Percentiles rank a stretch among this genome's conserved stretches.
These are phyloP conservation scores for Lycaon pictus DNA, from an alignment of 2,113 vertebrate genomes.

Conservation along the genomic window DNA sequence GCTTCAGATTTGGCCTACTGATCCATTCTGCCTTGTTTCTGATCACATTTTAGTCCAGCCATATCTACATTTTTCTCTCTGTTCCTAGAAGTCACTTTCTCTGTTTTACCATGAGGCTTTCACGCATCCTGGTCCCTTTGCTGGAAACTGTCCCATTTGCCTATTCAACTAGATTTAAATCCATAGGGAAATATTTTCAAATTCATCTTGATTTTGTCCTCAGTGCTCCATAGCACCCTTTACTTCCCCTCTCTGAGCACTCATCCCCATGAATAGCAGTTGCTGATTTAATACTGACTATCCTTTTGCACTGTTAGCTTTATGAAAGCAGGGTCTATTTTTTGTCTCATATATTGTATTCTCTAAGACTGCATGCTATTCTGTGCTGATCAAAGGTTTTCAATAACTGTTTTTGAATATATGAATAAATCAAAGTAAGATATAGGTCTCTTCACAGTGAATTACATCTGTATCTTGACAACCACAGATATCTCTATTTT, in stretches of 20 bases:
- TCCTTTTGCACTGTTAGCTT: neutral
- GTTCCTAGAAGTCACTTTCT: neutral
- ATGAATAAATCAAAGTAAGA: slow-evolving; percentile 44
- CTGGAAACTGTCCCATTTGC: neutral
- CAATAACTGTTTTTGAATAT: neutral
- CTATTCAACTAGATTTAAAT: neutral
- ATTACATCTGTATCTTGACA: slow-evolving; percentile 37
- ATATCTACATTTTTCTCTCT: neutral
- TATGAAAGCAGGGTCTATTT: neutral
- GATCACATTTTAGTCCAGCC: neutral
- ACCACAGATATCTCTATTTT: neutral
- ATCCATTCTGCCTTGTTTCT: neutral
- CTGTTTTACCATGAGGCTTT: neutral
- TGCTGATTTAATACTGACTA: neutral
- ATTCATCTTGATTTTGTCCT: neutral
- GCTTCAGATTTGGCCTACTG: neutral
- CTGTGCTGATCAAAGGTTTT: neutral
- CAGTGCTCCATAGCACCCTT: neutral
- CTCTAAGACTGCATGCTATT: neutral
- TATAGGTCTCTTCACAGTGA: neutral
- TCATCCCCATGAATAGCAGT: neutral
- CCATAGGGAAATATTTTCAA: neutral
- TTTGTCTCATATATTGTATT: neutral
- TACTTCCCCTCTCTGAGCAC: neutral
- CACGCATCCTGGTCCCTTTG: neutral